These are phyloP conservation scores for Zingel zingel DNA, from an alignment of 2,113 vertebrate species.

Conservation along the genomic window DNA sequence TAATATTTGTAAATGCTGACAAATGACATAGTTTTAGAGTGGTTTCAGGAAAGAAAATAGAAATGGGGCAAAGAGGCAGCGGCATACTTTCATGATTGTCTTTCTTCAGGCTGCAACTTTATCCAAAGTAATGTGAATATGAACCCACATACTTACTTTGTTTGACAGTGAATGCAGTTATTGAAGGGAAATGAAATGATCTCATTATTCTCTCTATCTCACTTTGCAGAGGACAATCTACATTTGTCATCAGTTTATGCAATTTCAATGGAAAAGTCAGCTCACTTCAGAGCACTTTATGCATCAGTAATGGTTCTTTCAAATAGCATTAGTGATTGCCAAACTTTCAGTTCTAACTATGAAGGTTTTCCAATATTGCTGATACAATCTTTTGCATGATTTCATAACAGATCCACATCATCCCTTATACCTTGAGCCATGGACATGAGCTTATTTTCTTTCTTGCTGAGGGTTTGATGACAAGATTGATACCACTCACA, in stretches of 20 bases:
- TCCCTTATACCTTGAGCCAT: not conserved
- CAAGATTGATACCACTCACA: too few species aligned
- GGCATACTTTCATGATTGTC: not conserved
- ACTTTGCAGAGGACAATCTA: constrained; percentile 16
- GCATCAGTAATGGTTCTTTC: constrained; percentile 1
- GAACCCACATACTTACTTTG: not conserved
- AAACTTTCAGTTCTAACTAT: not conserved
- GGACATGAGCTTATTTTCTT: not conserved
- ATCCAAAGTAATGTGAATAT: not conserved
- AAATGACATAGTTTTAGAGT: constrained; percentile 50
- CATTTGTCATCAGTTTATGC: constrained; percentile 1
- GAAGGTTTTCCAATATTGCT: not conserved
- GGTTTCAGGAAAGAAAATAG: constrained; percentile 34
- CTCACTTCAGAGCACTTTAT: constrained; percentile 1
- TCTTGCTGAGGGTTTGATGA: not conserved
- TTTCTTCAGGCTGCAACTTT: not conserved
- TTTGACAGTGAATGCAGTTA: not conserved
- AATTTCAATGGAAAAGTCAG: constrained; percentile 23
- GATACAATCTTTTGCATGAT: constrained; percentile 20
- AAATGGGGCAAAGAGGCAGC: not conserved
- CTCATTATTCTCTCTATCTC: not conserved
- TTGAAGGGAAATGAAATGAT: not conserved
- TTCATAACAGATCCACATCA: constrained; percentile 20
- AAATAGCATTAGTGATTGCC: constrained; percentile 22
- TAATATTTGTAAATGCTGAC: constrained; percentile 55